phyloP scores from a whole-genome alignment of 2,797 vertebrate genomes.

The Falco naumanni region DNA sequence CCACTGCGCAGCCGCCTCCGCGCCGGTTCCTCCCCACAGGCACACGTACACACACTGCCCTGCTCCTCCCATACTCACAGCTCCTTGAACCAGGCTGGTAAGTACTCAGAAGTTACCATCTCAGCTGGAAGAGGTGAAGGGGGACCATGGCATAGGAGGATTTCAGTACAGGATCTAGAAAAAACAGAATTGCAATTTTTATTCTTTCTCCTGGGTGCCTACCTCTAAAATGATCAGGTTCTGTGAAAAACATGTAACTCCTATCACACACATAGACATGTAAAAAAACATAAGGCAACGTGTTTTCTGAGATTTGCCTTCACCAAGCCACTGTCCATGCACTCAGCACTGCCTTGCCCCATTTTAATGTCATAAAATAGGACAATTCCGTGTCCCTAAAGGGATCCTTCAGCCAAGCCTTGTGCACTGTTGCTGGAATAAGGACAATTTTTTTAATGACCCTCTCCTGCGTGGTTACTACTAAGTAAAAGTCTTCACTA shows the following conservation, averaged over 20 bases:
- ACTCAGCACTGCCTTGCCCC: neutral
- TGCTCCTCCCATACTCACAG: neutral
- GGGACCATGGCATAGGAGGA: neutral
- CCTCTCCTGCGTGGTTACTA: neutral
- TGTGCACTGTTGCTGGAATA: neutral
- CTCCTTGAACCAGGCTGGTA: neutral
- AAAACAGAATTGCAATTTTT: neutral
- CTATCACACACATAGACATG: neutral
- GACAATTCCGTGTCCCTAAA: neutral
- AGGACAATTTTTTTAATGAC: neutral
- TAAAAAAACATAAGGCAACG: neutral
- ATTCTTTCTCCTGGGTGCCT: neutral
- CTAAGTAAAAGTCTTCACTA: neutral
- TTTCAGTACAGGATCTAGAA: neutral
- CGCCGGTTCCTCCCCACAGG: neutral
- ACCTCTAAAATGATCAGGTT: neutral
- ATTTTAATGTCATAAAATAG: neutral
- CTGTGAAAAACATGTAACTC: neutral
- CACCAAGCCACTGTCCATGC: neutral
- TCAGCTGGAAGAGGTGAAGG: neutral
- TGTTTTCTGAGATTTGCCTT: neutral
- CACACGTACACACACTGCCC: neutral
- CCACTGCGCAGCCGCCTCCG: neutral
- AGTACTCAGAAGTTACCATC: neutral
- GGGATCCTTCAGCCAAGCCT: neutral